Evolutionary conservation across 2,797 vertebrate species (phyloP).

Genomic region (Argentina silus): DNA sequence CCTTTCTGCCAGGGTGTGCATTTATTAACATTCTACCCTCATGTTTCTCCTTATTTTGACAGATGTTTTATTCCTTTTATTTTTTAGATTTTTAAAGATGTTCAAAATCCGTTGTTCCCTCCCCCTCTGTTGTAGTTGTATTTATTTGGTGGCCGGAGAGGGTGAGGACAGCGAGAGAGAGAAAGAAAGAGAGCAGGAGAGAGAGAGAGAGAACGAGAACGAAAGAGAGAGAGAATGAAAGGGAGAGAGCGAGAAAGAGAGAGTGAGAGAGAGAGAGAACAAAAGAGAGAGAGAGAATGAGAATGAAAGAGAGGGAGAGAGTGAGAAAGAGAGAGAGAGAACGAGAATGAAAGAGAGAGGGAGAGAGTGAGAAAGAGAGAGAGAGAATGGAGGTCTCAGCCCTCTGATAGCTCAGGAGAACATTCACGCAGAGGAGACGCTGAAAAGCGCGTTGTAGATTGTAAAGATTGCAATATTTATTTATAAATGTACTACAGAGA

Average conservation of each 20-base stretch:
- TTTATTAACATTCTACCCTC: background rate
- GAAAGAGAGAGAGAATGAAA: slow-evolving; percentile 33
- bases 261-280: slow-evolving; percentile 32
- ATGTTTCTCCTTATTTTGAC: slow-evolving; percentile 32
- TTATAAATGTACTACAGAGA: slow-evolving; percentile 76
- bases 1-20: slow-evolving; percentile 23
- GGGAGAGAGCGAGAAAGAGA: slow-evolving; percentile 21
- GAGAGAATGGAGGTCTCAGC: slow-evolving; percentile 57
- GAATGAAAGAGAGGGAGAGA: slow-evolving; percentile 34
- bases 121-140: slow-evolving; percentile 52
- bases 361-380: slow-evolving; percentile 18
- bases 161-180: slow-evolving; percentile 41
- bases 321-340: background rate
- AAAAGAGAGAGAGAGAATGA: background rate
- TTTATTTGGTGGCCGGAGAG: slow-evolving; percentile 69
- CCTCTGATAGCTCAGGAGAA: slow-evolving; percentile 83
- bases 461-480: slow-evolving; percentile 80
- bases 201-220: background rate
- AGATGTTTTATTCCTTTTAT: slow-evolving; percentile 26
- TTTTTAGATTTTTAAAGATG: slow-evolving; percentile 50
- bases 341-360: slow-evolving; percentile 36
- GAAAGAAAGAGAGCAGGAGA: slow-evolving; percentile 12
- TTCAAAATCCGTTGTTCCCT: slow-evolving; percentile 59
- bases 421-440: slow-evolving; percentile 66
- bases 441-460: slow-evolving; percentile 64